phyloP scores from a whole-genome alignment of 2,888 invertebrate genomes.

The Agriopis aurantiaria region DNA sequence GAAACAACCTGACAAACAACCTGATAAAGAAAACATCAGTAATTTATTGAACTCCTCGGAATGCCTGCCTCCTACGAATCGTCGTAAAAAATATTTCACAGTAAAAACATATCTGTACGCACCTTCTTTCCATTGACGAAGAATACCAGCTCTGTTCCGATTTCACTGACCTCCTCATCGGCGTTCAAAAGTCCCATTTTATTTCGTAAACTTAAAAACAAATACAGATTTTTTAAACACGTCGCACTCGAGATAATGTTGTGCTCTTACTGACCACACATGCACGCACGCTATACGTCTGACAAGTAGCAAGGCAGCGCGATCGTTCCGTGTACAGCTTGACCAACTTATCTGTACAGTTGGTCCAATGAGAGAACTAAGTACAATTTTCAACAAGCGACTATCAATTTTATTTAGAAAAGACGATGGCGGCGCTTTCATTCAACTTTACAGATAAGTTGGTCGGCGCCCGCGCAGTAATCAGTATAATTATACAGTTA shows the following conservation, averaged over 20 bases:
- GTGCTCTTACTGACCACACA: conserved; percentile 48
- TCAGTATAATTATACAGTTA: not conserved
- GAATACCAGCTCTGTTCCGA: conserved; percentile 72
- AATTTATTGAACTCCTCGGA: not conserved
- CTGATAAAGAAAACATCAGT: not conserved
- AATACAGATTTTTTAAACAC: conserved; percentile 38
- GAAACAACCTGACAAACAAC: not conserved
- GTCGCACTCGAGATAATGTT: conserved; percentile 44
- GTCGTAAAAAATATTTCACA: not conserved
- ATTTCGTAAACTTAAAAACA: conserved; percentile 35
- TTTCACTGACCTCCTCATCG: conserved; percentile 67
- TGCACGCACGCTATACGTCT: not conserved
- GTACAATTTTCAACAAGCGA: not conserved
- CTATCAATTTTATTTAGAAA: not conserved
- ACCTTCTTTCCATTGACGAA: conserved; percentile 85
- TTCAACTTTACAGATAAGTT: not conserved
- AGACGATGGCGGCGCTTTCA: not conserved
- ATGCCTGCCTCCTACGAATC: not conserved
- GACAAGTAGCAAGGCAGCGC: conserved; percentile 1
- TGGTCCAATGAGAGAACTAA: not conserved
- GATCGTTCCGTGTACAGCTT: not conserved
- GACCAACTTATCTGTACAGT: not conserved
- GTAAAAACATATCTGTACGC: not conserved
- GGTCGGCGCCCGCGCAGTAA: conserved; percentile 1
- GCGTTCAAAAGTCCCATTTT: conserved; percentile 72